Base-by-base conservation (phyloP, 2,888 invertebrate genomes). In the Criorhina ranunculi region DNA sequence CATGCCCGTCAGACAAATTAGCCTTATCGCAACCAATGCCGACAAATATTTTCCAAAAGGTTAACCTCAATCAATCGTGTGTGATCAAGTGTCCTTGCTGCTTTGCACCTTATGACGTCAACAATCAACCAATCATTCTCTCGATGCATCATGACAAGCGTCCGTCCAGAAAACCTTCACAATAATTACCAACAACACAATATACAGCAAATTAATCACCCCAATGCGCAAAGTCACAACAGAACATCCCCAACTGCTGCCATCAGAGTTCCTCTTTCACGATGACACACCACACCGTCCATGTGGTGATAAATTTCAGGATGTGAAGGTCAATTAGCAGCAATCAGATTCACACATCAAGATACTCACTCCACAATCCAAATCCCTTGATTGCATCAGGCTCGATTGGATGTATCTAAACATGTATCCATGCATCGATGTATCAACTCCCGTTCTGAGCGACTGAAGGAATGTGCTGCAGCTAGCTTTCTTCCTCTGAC, bases 221-320 rank as follows among this genome's bases (percentile, higher is more conserved):
- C 42, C 49, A 76, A 57, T 81, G 76, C 81, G 76, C 69, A 81
- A 81, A 57, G 55, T 67, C 57, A 24, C 7, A 75, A 33, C 40
- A 7, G 15, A 66, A 49, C 17, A 15, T 11, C 33, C 8, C 1
- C 40, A 4, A 33, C 3, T 7, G 19, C 11, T 7, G 19, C 11
- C 33, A 8, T n/a, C 29, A 24, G 2, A 15, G 2, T 60, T 31
- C 9, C n/a, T 7, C 12, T 9, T n/a, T 0, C 0, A 2, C 15
- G 8, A 49, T 15, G 24, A 24, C 24, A 24, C 24, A 24, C 24
- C 24, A 24, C 24, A 24, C 24, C 24, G 4, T 4, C 24, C 24
- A 24, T n/a, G n/a, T n/a, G n/a, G n/a, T n/a, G n/a, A 8, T 51
- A 31, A 49, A 55, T 40, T 60, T 62, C 42, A 24, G 40, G 40